Evolutionary conservation across 2,888 invertebrate genomes (phyloP).

Genomic region (Disparrhopalites patrizii): DNA sequence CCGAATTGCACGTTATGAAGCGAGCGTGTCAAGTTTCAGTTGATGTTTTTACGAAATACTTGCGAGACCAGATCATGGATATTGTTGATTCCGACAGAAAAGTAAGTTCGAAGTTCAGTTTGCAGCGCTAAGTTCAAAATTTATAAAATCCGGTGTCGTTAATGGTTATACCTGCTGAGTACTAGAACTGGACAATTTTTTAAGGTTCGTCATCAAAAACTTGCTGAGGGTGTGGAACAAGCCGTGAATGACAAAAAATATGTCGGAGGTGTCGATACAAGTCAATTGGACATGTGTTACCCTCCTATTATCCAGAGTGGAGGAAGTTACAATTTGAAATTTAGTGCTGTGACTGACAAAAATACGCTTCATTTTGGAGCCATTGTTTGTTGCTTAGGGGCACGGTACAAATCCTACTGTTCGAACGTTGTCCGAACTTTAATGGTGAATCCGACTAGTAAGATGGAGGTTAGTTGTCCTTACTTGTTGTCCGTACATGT

Average conservation of each 20-base stretch:
- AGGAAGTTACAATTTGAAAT: conserved; percentile 95
- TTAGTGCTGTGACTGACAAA: conserved; percentile 85
- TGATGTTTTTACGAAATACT: conserved; percentile 92
- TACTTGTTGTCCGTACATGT: background rate
- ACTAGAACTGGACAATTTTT: background rate
- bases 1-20: conserved; percentile 81
- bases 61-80: conserved; percentile 97
- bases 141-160: too few relatives aligned
- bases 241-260: conserved; percentile 95
- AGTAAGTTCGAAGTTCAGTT: too few relatives aligned
- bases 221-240: conserved; percentile 90
- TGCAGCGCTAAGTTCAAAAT: background rate
- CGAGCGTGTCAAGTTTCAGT: conserved; percentile 90
- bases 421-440: conserved; percentile 96
- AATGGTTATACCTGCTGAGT: too few relatives aligned
- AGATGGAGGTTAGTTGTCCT: conserved; percentile 58
- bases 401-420: conserved; percentile 95
- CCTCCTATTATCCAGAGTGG: conserved; percentile 99
- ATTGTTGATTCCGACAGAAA: conserved; percentile 89
- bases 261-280: conserved; percentile 81
- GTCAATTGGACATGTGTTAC: conserved; percentile 89
- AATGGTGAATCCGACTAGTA: conserved; percentile 82
- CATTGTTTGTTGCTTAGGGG: conserved; percentile 90
- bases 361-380: conserved; percentile 92
- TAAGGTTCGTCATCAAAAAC: conserved; percentile 66